Conservation (phyloP, 2,888 invertebrate genomes). For the Hirtodrosophila confusa region DNA sequence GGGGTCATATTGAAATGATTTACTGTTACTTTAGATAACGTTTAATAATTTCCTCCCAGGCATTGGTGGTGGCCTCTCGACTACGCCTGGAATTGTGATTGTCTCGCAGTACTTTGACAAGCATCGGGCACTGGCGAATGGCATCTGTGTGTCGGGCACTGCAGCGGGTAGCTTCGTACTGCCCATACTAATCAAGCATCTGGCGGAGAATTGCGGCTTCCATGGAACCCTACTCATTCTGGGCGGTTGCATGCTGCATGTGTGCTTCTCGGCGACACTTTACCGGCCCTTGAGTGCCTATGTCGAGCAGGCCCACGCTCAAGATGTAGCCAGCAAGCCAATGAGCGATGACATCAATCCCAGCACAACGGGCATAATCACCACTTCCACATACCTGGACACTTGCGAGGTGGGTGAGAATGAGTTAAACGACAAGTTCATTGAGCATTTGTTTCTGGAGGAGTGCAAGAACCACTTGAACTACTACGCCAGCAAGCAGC, state of each 20-base stretch:
- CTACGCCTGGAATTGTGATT: constrained; percentile 92
- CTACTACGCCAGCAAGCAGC: constrained; percentile 81
- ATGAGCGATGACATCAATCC: constrained; percentile 79
- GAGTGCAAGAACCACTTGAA: constrained; percentile 84
- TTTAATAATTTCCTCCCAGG: constrained; percentile 83
- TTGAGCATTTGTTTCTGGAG: constrained; percentile 84
- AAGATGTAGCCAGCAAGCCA: constrained; percentile 60
- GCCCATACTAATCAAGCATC: constrained; percentile 89
- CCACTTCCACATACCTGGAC: constrained; percentile 83
- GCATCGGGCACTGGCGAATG: constrained; percentile 91
- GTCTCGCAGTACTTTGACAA: constrained; percentile 92
- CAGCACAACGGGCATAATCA: constrained; percentile 82
- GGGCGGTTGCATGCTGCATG: constrained; percentile 90
- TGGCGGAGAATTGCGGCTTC: constrained; percentile 89
- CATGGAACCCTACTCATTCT: constrained; percentile 89
- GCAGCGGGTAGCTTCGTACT: constrained; percentile 92
- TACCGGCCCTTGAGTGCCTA: constrained; percentile 86
- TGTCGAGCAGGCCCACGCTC: constrained; percentile 62
- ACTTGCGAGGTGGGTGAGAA: constrained; percentile 79
- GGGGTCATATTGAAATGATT: too few relatives aligned
- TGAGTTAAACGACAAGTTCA: constrained; percentile 83
- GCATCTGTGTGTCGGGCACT: constrained; percentile 92
- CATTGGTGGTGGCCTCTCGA: constrained; percentile 91
- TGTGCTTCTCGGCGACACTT: constrained; percentile 89
- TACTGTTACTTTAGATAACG: too few relatives aligned